phyloP scores from a whole-genome alignment of 2,797 vertebrate species.

The Menidia menidia region DNA sequence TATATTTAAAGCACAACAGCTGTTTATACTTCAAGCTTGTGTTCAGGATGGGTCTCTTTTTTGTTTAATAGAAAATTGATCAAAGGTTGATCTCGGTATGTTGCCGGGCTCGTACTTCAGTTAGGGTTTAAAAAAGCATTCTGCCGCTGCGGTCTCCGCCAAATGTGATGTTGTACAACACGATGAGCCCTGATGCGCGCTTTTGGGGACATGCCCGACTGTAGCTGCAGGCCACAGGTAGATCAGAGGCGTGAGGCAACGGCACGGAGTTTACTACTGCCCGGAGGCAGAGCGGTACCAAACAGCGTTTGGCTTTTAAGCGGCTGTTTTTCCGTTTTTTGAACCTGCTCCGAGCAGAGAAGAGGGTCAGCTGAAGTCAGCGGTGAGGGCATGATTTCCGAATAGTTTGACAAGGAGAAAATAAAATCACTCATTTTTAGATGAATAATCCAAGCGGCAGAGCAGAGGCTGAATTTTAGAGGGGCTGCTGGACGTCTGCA shows the following conservation, averaged over 20 bases:
- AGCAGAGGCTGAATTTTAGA: slow-evolving; percentile 44
- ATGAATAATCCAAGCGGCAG: slow-evolving; percentile 49
- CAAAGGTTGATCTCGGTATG: slow-evolving; percentile 14
- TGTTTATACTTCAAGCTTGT: background rate
- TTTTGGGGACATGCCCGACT: slow-evolving; percentile 43
- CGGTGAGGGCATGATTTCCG: slow-evolving; percentile 46
- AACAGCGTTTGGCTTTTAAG: slow-evolving; percentile 37
- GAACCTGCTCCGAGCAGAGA: slow-evolving; percentile 32
- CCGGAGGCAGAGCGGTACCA: slow-evolving; percentile 46
- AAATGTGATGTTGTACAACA: slow-evolving; percentile 34
- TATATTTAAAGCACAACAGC: background rate
- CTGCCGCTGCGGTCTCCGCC: slow-evolving; percentile 37
- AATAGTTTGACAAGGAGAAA: slow-evolving; percentile 34
- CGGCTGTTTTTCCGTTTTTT: slow-evolving; percentile 15
- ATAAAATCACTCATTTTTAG: slow-evolving; percentile 40
- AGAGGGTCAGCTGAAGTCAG: slow-evolving; percentile 20
- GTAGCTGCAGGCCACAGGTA: slow-evolving; percentile 50
- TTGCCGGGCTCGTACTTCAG: slow-evolving; percentile 10
- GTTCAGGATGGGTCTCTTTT: background rate
- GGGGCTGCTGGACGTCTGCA: slow-evolving; percentile 21
- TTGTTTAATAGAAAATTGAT: slow-evolving; percentile 23
- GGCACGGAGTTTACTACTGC: slow-evolving; percentile 54
- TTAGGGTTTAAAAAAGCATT: slow-evolving; percentile 29
- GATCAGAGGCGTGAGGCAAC: slow-evolving; percentile 55
- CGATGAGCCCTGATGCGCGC: slow-evolving; percentile 30